Evolutionary conservation across 35 echinoderm and acorn worm species (phyloP), one percentile per base, ranked within the genome.

Genomic region (Hemicentrotus pulcherrimus): DNA sequence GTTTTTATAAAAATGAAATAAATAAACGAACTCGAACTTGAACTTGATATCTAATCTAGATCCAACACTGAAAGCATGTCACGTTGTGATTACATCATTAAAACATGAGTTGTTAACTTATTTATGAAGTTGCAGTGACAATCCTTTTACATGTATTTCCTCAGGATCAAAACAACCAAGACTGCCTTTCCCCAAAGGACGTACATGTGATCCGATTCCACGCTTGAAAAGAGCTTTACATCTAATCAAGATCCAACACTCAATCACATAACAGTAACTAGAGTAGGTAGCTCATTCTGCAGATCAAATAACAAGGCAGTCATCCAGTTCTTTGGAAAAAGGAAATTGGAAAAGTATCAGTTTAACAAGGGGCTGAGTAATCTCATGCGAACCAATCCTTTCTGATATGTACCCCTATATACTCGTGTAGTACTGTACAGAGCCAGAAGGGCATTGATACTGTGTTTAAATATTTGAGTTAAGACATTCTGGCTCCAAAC

Each of bases 331-430:
- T 78, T 78, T 28, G 65, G 35, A 18, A 78, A 78, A 78, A n/a
- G 65, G 65, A 78, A 78, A 78, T 78, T 78, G 65, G 65, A n/a
- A 78, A 28, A 78, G 65, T n/a, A 78, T 78, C 65, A 28, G 65
- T 78, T n/a, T n/a, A 78, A 78, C 19, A 78, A 4, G 28, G 65
- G 65, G 65, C 19, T 78, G 15, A 78, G 4, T n/a, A n/a, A 22
- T 4, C 65, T 28, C 52, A 59, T 59, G 52, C 16, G 10, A 59
- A 59, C 52, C 12, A 9, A 59, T 59, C 52, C 52, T 59, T 59
- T 14, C 52, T 59, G 52, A 59, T 59, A 16, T 55, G n/a, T 41
- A 41, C 35, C 35, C 35, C 35, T 41, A 41, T 41, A 41, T 41
- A 41, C n/a, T n/a, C n/a, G n/a, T n/a, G n/a, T n/a, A n/a, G n/a